These are phyloP conservation scores for Desmodus rotundus DNA, from an alignment of 2,113 vertebrate genomes.

Conservation along the genomic window DNA sequence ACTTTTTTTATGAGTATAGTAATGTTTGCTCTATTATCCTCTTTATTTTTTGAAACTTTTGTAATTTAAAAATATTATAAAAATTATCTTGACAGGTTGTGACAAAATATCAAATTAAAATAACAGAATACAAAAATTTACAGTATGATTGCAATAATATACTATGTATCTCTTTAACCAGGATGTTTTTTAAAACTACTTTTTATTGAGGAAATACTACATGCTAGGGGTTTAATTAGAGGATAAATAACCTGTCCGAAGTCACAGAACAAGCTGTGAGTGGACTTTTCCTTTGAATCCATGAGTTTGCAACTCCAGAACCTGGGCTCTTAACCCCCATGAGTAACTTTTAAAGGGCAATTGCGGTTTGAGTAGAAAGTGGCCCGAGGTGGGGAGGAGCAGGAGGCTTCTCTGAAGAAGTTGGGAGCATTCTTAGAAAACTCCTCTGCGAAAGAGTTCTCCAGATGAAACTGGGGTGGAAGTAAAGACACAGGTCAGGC, in stretches of 20 bases:
- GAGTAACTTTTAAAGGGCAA: background rate
- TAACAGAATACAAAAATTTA: background rate
- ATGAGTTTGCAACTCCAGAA: too few species aligned
- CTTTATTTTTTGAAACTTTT: background rate
- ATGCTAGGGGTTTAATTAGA: background rate
- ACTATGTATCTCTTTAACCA: background rate
- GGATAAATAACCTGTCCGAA: background rate
- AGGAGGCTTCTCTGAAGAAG: background rate
- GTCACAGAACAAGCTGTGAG: background rate
- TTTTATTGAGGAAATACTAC: conserved; percentile 20
- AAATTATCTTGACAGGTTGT: background rate
- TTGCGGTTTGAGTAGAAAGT: background rate
- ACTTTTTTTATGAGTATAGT: background rate
- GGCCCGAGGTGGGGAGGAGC: background rate
- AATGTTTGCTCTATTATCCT: background rate
- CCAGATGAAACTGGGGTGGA: background rate
- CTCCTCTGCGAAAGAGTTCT: background rate
- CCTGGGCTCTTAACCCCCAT: too few species aligned
- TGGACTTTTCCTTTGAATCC: background rate
- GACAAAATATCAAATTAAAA: background rate
- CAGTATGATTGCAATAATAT: background rate
- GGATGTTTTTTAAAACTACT: background rate
- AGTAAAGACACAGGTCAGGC: background rate
- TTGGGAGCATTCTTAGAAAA: background rate
- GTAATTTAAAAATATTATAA: conserved; percentile 2